Evolutionary conservation across 2,888 invertebrate species (phyloP).

Genomic region (Conistra vaccinii): DNA sequence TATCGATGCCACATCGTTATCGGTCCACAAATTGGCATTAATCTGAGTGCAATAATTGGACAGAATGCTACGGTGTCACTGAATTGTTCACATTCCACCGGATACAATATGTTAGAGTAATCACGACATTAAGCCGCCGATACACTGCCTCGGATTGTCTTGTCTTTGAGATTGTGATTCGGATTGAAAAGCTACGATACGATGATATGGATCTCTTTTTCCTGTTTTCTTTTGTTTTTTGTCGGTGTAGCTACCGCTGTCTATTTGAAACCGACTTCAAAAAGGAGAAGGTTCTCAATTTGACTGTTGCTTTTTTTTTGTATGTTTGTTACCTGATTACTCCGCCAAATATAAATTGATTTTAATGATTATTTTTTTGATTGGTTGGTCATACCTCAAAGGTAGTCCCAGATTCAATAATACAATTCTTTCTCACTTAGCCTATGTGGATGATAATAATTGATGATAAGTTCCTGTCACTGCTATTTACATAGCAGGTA

Average conservation of each 20-base stretch:
- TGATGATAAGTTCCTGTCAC: no score
- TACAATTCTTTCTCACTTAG: no score
- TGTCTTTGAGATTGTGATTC: conserved; percentile 26
- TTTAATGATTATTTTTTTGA: no score
- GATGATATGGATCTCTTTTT: conserved; percentile 27
- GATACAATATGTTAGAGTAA: conserved; percentile 60
- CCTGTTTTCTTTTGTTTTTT: background rate
- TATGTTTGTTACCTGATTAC: no score
- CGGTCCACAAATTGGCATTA: conserved; percentile 53
- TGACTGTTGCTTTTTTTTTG: no score
- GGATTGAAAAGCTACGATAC: conserved; percentile 31
- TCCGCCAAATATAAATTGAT: no score
- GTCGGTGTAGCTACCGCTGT: background rate
- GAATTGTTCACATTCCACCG: conserved; percentile 63
- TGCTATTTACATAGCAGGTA: no score
- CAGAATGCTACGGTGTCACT: conserved; percentile 49
- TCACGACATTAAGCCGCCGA: conserved; percentile 49
- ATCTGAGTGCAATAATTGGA: conserved; percentile 55
- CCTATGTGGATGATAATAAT: no score
- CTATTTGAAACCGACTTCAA: no score
- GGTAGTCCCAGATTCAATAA: no score
- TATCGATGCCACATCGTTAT: conserved; percentile 55
- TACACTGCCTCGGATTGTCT: conserved; percentile 42
- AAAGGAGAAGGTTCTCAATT: no score
- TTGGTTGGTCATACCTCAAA: no score